These are phyloP conservation scores for Podarcis raffonei DNA, from an alignment of 2,113 vertebrate species.

Conservation along the genomic window DNA sequence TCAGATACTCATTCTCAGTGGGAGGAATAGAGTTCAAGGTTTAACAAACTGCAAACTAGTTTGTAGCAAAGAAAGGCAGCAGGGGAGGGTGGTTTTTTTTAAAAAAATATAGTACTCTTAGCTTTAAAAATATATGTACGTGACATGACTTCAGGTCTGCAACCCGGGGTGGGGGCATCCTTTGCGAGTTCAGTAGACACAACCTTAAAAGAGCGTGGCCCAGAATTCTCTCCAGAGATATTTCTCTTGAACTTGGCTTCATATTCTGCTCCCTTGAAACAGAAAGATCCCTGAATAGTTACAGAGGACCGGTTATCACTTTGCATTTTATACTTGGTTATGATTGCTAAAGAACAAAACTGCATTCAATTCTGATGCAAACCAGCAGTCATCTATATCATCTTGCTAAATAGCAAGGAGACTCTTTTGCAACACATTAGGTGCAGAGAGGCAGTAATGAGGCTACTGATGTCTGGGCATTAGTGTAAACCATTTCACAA, in stretches of 20 bases:
- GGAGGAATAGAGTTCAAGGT: slow-evolving; percentile 72
- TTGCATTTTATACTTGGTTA: neutral
- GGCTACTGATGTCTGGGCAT: neutral
- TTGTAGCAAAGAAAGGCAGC: slow-evolving; percentile 31
- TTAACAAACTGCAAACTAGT: slow-evolving; percentile 56
- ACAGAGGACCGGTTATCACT: neutral
- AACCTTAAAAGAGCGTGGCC: neutral
- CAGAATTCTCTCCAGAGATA: neutral
- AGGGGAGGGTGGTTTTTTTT: neutral
- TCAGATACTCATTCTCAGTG: slow-evolving; percentile 60
- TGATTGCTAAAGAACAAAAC: neutral
- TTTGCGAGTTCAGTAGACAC: neutral
- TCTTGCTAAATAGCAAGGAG: too few species aligned
- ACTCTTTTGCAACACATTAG: neutral
- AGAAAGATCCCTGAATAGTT: neutral
- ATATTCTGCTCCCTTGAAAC: neutral
- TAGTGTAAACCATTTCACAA: neutral
- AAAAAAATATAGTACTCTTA: slow-evolving; percentile 21
- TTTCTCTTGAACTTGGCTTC: too few species aligned
- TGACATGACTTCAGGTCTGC: too few species aligned
- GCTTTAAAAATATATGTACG: neutral
- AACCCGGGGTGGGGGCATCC: neutral
- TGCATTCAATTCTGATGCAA: neutral
- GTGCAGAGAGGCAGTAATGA: neutral
- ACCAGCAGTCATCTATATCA: neutral